phyloP scores from a whole-genome alignment of 1,140 invertebrate genomes.

The Nephotettix cincticeps region DNA sequence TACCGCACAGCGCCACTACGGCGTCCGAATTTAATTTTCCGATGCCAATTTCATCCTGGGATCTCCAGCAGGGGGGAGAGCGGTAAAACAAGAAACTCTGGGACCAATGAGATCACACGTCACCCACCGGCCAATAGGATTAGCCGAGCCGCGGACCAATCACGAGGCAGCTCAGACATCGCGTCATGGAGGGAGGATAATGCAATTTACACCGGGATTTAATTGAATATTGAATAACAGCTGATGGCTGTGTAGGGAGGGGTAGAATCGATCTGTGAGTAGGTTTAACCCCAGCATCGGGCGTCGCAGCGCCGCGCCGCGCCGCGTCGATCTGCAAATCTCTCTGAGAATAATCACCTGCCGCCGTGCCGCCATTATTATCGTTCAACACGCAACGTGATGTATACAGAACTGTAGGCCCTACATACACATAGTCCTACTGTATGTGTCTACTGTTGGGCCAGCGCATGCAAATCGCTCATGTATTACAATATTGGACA shows the following conservation, averaged over 20 bases:
- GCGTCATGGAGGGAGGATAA: conserved; percentile 21
- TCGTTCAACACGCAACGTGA: not conserved
- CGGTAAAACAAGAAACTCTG: not conserved
- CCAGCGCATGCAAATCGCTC: no score
- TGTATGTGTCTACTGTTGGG: no score
- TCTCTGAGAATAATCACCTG: not conserved
- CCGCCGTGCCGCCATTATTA: not conserved
- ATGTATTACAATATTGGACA: no score
- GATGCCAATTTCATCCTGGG: no score
- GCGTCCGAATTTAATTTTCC: no score
- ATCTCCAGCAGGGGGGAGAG: not conserved
- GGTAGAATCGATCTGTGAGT: not conserved
- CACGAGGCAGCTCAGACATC: conserved; percentile 16
- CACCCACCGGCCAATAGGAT: conserved; percentile 26
- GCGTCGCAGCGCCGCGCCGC: not conserved
- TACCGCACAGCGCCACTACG: no score
- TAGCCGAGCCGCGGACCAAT: conserved; percentile 28
- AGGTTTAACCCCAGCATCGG: conserved; percentile 4
- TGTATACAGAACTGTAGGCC: no score
- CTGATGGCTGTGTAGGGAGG: not conserved
- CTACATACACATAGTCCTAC: no score
- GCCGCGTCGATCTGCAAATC: not conserved
- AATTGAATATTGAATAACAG: conserved; percentile 27
- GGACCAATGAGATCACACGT: conserved; percentile 26
- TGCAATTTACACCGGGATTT: conserved; percentile 23